Evolutionary conservation across 2,797 vertebrate genomes (phyloP), one percentile per base, ranked within the genome.

Genomic region (Eulemur rubriventer): DNA sequence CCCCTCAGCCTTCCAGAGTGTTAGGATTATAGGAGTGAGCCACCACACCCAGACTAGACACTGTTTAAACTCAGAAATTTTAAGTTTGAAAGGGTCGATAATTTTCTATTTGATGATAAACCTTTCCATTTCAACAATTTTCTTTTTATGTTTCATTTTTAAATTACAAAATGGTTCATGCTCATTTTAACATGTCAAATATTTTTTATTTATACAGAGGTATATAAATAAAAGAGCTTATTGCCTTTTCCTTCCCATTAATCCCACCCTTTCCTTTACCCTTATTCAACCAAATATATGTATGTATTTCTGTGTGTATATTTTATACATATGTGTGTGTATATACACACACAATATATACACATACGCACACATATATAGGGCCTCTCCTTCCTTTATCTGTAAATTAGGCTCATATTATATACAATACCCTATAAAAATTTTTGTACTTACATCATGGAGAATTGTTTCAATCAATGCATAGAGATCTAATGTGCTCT

Each of bases 1-100:
- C 4, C 10, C 57, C 26, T 59, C 11, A 28, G 24, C 4, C 57
- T 59, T 26, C 57, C 57, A 59, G 57, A 59, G 26, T 59, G 11
- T 28, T 59, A 59, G 57, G 57, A 28, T 26, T 59, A 59, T 22
- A 59, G 57, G 57, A 11, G 2, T 59, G 24, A 59, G 57, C 57
- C 57, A 59, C 57, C 24, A 28, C 26, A 59, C 26, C 26, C 57
- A 28, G 57, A 11, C 26, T 59, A 87, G 30, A 26, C n/a, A 65
- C 48, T 26, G 61, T 10, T 96, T 83, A 87, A 90, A 48, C 88
- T 90, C 33, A 92, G 57, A 97, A 46, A 26, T 52, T 87, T 93
- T n/a, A 92, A 91, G 41, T 35, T 89, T 48, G 4, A 46, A 94
- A 41, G 35, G 55, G 30, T 76, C 95, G 46, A 83, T 30, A 76